These are phyloP conservation scores for Pygmarrhopalites habei DNA, from an alignment of 1,140 invertebrate species.

Conservation along the genomic window DNA sequence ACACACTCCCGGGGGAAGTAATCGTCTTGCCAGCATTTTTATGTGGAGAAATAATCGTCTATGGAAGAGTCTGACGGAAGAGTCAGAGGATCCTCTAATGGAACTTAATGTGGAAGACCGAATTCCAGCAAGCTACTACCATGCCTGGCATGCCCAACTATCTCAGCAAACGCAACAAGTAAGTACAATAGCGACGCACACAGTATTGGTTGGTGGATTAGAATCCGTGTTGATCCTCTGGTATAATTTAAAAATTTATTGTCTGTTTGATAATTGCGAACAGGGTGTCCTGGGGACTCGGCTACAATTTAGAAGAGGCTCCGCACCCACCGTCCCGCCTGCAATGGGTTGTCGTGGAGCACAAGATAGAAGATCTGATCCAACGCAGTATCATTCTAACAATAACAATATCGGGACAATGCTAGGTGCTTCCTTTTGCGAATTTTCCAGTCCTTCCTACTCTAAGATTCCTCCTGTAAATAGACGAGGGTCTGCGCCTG, in stretches of 20 bases:
- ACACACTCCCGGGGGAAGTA: slow-evolving; percentile 4
- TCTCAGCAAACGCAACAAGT: slow-evolving; percentile 32
- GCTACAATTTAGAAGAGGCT: slow-evolving; percentile 33
- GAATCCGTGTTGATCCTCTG: no score
- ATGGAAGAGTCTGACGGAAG: slow-evolving; percentile 39
- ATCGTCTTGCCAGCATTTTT: slow-evolving; percentile 33
- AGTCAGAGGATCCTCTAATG: slow-evolving; percentile 24
- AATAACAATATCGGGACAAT: slow-evolving; percentile 16
- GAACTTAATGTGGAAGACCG: slow-evolving; percentile 27
- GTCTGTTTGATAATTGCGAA: background rate
- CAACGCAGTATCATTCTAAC: slow-evolving; percentile 36
- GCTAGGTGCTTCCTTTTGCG: slow-evolving; percentile 5
- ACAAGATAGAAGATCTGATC: slow-evolving; percentile 36
- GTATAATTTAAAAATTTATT: no score
- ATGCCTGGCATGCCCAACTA: slow-evolving; percentile 25
- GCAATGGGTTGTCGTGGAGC: slow-evolving; percentile 26
- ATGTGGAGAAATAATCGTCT: slow-evolving; percentile 34
- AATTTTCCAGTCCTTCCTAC: slow-evolving; percentile 11
- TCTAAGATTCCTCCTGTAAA: background rate
- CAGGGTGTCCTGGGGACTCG: slow-evolving; percentile 32
- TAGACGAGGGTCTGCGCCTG: slow-evolving; percentile 32
- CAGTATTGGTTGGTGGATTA: no score
- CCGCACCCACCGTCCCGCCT: slow-evolving; percentile 30
- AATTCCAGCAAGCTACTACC: slow-evolving; percentile 21
- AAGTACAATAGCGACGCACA: no score